phyloP scores from a whole-genome alignment of 2,113 vertebrate species.

The Plecturocebus donacophilus region DNA sequence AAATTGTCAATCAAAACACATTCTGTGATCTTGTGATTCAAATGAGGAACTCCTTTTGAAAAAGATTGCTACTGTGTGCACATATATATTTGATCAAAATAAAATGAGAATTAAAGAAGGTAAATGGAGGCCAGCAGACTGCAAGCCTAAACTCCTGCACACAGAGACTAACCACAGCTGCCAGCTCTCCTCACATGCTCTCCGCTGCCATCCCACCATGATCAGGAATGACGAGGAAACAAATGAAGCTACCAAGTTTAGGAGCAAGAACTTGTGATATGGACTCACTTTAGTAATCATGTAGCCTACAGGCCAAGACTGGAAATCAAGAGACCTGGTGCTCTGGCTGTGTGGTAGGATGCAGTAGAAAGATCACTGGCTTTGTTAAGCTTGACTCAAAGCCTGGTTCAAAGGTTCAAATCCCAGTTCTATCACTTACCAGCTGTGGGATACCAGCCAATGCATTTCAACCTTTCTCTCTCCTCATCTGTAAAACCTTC shows the following conservation, averaged over 20 bases:
- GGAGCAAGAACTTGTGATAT: background rate
- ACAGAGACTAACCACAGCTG: background rate
- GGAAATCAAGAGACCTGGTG: background rate
- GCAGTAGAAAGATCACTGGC: background rate
- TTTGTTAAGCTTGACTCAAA: background rate
- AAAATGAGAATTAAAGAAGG: background rate
- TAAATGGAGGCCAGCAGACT: background rate
- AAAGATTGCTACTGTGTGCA: background rate
- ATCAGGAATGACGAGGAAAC: background rate
- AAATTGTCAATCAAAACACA: background rate
- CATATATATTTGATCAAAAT: background rate
- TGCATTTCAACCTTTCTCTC: background rate
- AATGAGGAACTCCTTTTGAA: background rate
- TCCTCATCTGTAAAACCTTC: background rate
- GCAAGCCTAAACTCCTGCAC: background rate
- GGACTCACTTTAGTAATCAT: background rate
- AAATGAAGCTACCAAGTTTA: background rate
- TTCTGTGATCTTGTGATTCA: background rate
- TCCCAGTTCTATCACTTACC: background rate
- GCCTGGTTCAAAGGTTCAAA: background rate
- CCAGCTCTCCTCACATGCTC: background rate
- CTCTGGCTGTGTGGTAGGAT: accelerated
- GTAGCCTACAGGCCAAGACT: background rate
- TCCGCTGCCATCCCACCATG: background rate
- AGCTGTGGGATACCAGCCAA: background rate